These are phyloP conservation scores for Himalopsyche japonica DNA, from an alignment of 2,888 invertebrate genomes.

Conservation along the genomic window DNA sequence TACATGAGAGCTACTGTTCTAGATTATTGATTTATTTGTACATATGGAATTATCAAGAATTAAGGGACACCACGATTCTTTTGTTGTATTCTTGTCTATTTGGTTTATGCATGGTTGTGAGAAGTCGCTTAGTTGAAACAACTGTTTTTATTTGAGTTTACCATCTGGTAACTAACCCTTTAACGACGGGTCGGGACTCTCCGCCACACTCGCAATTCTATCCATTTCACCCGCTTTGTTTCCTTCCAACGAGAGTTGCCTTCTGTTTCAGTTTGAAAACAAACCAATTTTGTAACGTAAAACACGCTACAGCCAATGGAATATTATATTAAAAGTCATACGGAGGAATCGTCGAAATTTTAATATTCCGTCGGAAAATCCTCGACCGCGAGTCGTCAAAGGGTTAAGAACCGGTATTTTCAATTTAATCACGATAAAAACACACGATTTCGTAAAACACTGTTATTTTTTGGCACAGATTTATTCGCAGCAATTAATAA, in stretches of 20 bases:
- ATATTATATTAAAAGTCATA: neutral
- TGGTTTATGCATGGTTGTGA: conserved; percentile 37
- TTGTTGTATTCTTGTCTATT: conserved; percentile 1
- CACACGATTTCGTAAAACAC: neutral
- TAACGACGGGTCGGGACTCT: conserved; percentile 40
- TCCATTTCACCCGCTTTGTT: conserved; percentile 20
- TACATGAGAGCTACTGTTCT: no score
- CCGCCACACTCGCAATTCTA: conserved; percentile 30
- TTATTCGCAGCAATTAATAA: neutral
- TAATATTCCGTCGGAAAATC: conserved; percentile 9
- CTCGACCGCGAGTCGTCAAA: conserved; percentile 35
- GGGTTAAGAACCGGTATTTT: conserved; percentile 31
- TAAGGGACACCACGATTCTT: neutral
- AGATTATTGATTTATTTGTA: neutral
- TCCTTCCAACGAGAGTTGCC: conserved; percentile 12
- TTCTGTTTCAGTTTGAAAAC: conserved; percentile 37
- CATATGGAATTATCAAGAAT: neutral
- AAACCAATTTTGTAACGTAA: neutral
- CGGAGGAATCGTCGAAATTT: conserved; percentile 1
- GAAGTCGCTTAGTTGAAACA: conserved; percentile 34
- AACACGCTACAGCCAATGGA: neutral
- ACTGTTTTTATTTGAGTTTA: conserved; percentile 35
- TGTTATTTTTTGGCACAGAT: neutral
- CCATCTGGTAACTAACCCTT: conserved; percentile 41
- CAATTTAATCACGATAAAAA: neutral